Conservation (phyloP, 2,888 invertebrate genomes). For the Ischnus inquisitorius region DNA sequence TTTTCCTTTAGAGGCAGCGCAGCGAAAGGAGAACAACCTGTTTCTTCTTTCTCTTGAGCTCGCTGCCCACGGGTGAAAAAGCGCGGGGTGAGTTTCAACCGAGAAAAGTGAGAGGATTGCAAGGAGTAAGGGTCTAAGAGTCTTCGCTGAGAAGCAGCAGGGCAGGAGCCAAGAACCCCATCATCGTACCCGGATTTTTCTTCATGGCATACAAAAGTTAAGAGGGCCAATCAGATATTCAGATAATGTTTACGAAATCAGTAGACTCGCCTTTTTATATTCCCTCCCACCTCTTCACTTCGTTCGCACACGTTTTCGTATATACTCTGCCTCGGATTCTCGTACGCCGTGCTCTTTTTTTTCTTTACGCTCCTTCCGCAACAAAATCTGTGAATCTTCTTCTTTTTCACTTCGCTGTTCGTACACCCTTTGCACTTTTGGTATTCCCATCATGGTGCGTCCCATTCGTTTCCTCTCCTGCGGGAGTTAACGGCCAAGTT, state of each 20-base stretch:
- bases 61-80: constrained; percentile 3
- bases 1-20: constrained; percentile 71
- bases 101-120: constrained; percentile 33
- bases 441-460: constrained; percentile 60
- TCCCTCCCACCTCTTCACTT: neutral
- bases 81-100: constrained; percentile 9
- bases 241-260: constrained; percentile 82
- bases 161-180: constrained; percentile 33
- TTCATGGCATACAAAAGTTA: constrained; percentile 64
- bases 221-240: constrained; percentile 81
- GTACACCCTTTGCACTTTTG: constrained; percentile 48
- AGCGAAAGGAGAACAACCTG: constrained; percentile 36
- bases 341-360: neutral
- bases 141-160: constrained; percentile 50
- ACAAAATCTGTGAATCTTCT: constrained; percentile 25
- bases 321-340: neutral
- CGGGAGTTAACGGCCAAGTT: constrained; percentile 80
- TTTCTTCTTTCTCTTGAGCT: constrained; percentile 56
- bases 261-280: constrained; percentile 59
- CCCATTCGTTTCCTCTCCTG: constrained; percentile 70
- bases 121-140: constrained; percentile 52
- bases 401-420: constrained; percentile 40
- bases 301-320: neutral
- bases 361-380: neutral
- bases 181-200: constrained; percentile 41